Conservation (phyloP, 2,113 vertebrate genomes). For the Spilogale gracilis region DNA sequence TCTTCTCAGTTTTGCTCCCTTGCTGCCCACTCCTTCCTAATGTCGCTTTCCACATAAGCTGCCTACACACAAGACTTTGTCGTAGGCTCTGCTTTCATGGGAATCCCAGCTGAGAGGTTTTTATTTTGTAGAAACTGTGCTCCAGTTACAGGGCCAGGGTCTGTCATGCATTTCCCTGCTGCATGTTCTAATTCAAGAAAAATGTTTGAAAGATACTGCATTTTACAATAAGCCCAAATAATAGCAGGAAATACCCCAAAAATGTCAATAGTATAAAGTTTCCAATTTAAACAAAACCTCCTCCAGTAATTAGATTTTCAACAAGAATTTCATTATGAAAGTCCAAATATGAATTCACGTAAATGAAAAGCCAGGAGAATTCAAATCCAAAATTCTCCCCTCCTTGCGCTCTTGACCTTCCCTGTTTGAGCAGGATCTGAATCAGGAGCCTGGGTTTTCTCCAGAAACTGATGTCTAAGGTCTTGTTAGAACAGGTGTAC, state of each 20-base stretch:
- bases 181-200: neutral
- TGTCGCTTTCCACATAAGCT: neutral
- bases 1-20: neutral
- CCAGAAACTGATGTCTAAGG: neutral
- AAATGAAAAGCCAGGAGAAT: neutral
- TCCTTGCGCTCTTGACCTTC: neutral
- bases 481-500: neutral
- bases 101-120: neutral
- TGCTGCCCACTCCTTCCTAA: neutral
- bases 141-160: neutral
- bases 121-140: neutral
- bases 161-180: neutral
- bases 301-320: neutral
- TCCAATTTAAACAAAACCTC: neutral
- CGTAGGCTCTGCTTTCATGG: neutral
- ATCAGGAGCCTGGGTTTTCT: neutral
- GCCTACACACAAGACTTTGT: slow-evolving; percentile 5
- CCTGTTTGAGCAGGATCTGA: neutral
- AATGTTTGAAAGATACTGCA: neutral
- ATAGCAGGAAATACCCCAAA: slow-evolving; percentile 13
- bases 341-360: neutral
- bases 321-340: neutral
- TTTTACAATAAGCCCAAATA: neutral
- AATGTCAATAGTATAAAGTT: neutral
- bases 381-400: neutral